Conservation (phyloP, 1,140 invertebrate genomes). For the Aphelenchoides fujianensis region DNA sequence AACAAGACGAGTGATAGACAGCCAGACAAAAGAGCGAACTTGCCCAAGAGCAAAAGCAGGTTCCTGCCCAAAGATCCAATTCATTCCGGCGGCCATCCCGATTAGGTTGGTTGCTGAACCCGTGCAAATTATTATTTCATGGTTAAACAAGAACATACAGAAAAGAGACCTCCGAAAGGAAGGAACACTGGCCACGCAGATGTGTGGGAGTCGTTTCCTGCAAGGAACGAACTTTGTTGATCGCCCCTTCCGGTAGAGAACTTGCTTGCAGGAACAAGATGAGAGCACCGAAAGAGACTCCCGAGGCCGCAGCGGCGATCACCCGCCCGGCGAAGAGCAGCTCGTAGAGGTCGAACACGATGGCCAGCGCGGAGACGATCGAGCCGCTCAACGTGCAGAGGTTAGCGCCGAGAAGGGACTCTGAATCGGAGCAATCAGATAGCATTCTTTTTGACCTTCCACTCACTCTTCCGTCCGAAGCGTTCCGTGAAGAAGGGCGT, state of each 20-base stretch:
- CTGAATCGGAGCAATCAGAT: constrained; percentile 36
- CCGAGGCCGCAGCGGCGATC: constrained; percentile 40
- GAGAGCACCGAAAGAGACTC: constrained; percentile 53
- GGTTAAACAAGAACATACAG: constrained; percentile 33
- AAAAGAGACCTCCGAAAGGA: constrained; percentile 49
- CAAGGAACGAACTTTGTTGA: too few species aligned
- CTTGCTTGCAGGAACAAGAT: constrained; percentile 56
- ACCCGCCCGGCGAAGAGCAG: constrained; percentile 47
- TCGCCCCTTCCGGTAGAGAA: too few species aligned
- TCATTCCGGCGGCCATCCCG: constrained; percentile 56
- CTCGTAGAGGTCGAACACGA: constrained; percentile 35
- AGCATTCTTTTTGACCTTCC: background rate
- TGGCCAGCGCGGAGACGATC: constrained; percentile 7
- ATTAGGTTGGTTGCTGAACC: constrained; percentile 35
- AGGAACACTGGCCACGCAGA: constrained; percentile 45
- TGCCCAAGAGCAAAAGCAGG: constrained; percentile 43
- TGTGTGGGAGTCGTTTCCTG: constrained; percentile 54
- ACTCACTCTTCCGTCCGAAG: constrained; percentile 40
- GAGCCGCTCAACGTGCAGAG: constrained; percentile 25
- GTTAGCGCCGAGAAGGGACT: constrained; percentile 36
- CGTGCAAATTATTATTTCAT: too few species aligned
- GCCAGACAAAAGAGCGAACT: background rate
- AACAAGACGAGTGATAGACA: too few species aligned
- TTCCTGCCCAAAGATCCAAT: constrained; percentile 44
- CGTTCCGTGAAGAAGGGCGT: constrained; percentile 48